phyloP scores from a whole-genome alignment of 1,140 invertebrate species.

The Steinernema feltiae region DNA sequence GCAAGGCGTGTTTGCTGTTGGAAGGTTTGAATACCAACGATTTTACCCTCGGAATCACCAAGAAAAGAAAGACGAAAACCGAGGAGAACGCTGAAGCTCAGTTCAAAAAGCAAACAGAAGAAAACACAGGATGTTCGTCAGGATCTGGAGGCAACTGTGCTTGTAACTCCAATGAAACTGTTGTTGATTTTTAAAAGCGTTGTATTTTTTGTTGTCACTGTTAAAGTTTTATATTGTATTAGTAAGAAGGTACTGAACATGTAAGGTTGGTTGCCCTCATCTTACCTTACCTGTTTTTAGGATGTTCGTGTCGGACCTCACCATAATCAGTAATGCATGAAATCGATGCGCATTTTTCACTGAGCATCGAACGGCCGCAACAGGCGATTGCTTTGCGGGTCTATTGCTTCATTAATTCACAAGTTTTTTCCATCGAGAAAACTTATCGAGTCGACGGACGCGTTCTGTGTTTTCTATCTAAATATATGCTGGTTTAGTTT shows the following conservation, averaged over 20 bases:
- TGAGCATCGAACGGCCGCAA: too few relatives aligned
- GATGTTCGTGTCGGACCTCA: neutral
- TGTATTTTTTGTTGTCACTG: too few relatives aligned
- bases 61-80: neutral
- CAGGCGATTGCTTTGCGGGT: too few relatives aligned
- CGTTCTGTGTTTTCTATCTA: too few relatives aligned
- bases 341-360: neutral
- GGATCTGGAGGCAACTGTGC: neutral
- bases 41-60: conserved; percentile 28
- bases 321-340: neutral
- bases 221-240: neutral
- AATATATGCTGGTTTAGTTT: neutral
- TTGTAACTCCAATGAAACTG: neutral
- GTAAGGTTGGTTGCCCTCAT: too few relatives aligned
- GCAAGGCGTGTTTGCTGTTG: conserved; percentile 89
- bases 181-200: conserved; percentile 29
- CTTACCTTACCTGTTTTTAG: too few relatives aligned
- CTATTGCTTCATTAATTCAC: neutral
- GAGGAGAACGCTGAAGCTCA: neutral
- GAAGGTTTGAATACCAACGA: conserved; percentile 72
- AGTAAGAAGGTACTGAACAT: too few relatives aligned
- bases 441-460: too few relatives aligned
- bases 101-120: neutral
- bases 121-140: neutral
- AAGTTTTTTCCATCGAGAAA: neutral